Evolutionary conservation across 2,888 invertebrate genomes (phyloP), one percentile per base, ranked within the genome.

Genomic region (Sarcophaga caerulescens): DNA sequence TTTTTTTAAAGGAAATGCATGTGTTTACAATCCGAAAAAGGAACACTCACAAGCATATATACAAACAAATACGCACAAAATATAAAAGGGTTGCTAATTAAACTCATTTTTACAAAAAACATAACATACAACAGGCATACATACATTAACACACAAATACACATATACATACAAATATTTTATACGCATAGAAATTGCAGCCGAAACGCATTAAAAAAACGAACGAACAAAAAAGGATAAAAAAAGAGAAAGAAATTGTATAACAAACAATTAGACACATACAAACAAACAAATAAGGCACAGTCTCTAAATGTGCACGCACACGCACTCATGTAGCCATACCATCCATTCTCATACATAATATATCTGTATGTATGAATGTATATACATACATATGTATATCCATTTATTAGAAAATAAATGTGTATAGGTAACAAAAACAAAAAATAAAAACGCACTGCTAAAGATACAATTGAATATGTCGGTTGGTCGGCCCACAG

Each of bases 81-180:
- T 83, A 45, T 47, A 65, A 85, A 83, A 80, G 85, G 85, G 85
- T 85, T 83, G 83, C 85, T 85, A 83, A 85, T 85, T 83, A 85
- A 85, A 85, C 85, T 83, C 76, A 80, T 83, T 85, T 52, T 85
- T 77, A 68, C 52, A 78, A 76, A 77, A 85, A 52, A 77, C 45
- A 11, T 23, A 12, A 73, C 52, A 8, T 63, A 17, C 59, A 17
- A 65, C n/a, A n/a, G n/a, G n/a, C n/a, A n/a, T 21, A 45, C n/a
- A 74, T 4, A 70, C 52, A 25, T 25, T 62, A 25, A 62, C 21
- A 74, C 45, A 70, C 10, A 70, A 11, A 68, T 19, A 68, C 44
- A 19, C 66, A 66, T 44, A 25, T 3, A 65, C 8, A 65, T 8
- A 65, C 23, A 65, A 14, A 14, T 12, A 14, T 52, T 52, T 65